Evolutionary conservation across 2,888 invertebrate genomes (phyloP).

Genomic region (Achlya flavicornis): DNA sequence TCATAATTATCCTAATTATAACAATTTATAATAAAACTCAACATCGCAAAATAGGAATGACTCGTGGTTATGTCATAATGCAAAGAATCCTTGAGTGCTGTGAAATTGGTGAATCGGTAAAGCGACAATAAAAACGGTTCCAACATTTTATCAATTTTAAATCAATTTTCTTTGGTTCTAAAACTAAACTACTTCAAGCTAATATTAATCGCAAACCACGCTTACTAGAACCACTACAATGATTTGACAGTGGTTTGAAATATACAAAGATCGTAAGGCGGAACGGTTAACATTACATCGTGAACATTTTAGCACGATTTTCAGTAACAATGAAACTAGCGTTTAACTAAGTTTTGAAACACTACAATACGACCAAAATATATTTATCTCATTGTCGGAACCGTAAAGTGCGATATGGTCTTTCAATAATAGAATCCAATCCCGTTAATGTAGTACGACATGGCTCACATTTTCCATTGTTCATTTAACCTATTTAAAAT

Average conservation of each 20-base stretch:
- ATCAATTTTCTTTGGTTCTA: slow-evolving; percentile 52
- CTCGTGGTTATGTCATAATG: not conserved
- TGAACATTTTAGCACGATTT: not conserved
- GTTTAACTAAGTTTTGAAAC: slow-evolving; percentile 38
- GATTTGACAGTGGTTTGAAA: too few relatives aligned
- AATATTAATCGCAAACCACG: slow-evolving; percentile 27
- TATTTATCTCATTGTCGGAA: slow-evolving; percentile 34
- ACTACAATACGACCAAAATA: slow-evolving; percentile 32
- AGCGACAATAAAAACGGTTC: slow-evolving; percentile 35
- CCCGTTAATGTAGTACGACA: not conserved
- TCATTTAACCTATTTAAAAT: not conserved
- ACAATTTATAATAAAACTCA: slow-evolving; percentile 31
- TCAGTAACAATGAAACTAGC: slow-evolving; percentile 35
- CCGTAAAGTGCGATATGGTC: slow-evolving; percentile 18
- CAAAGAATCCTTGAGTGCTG: not conserved
- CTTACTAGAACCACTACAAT: not conserved
- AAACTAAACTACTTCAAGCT: slow-evolving; percentile 42
- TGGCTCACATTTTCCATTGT: not conserved
- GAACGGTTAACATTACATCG: not conserved
- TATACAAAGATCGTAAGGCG: slow-evolving; percentile 3
- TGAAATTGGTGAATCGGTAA: slow-evolving; percentile 5
- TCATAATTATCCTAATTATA: slow-evolving; percentile 38
- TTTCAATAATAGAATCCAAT: not conserved
- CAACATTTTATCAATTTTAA: slow-evolving; percentile 36
- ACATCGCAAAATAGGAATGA: slow-evolving; percentile 28